Percentiles rank a stretch among this genome's conserved stretches.
phyloP scores from a whole-genome alignment of 2,113 vertebrate genomes.

The Nycticebus coucang region DNA sequence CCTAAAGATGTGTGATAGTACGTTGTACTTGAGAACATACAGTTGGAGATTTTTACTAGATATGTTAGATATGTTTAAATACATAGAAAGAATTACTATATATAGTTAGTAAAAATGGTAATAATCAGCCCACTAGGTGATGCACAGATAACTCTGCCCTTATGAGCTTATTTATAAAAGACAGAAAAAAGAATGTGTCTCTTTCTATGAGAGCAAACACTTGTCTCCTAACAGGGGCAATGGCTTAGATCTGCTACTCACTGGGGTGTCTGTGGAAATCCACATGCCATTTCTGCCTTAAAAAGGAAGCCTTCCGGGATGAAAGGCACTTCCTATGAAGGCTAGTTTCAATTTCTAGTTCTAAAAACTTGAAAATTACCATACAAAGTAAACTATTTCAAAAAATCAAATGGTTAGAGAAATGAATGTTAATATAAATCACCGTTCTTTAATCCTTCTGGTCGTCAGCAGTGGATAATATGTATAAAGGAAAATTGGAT shows the following conservation, averaged over 20 bases:
- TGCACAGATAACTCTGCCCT: neutral
- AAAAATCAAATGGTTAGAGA: constrained; percentile 8
- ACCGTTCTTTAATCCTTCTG: neutral
- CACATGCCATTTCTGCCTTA: neutral
- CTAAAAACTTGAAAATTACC: neutral
- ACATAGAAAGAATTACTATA: neutral
- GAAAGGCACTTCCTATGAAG: neutral
- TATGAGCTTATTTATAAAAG: neutral
- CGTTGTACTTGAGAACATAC: neutral
- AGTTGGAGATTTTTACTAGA: neutral
- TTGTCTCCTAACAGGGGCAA: neutral
- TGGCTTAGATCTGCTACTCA: neutral
- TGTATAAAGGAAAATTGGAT: neutral
- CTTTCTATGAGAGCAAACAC: neutral
- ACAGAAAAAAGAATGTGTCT: neutral
- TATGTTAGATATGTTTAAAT: neutral
- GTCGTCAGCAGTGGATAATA: neutral
- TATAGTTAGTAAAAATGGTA: neutral
- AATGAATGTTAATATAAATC: neutral
- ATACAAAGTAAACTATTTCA: neutral
- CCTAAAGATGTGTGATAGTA: neutral
- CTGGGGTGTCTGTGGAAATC: neutral
- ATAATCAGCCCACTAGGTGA: neutral
- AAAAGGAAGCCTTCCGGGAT: neutral
- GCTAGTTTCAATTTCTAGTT: neutral